Evolutionary conservation across 2,113 vertebrate species (phyloP), one percentile per base, ranked within the genome.

Genomic region (Charina bottae): DNA sequence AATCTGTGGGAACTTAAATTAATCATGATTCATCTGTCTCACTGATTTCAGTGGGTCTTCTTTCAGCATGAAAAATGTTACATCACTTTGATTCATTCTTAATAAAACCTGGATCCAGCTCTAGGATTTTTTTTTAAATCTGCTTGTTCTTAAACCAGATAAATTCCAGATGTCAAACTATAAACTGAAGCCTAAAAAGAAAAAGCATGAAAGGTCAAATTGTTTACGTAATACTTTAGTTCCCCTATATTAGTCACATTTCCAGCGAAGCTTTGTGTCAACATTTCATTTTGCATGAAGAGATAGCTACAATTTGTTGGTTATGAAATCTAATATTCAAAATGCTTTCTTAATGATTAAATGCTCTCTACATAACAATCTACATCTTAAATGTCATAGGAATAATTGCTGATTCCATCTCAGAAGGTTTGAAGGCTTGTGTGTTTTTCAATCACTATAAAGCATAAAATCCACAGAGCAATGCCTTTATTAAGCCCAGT

Each of bases 81-180:
- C 33, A 37, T 9, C 6, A 78, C 17, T 55, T 86, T 6, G 53
- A 28, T 17, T 54, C 15, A 12, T n/a, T 55, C 13, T 28, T 54
- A n/a, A 55, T 55, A 53, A 86, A 78, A 53, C 54, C 13, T 55
- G 84, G 84, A 85, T 85, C 54, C 53, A 85, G 7, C 84, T 55
- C 8, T 84, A 10, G 37, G 49, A 19, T 49, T 21, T 59, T 7
- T 24, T 64, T 85, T 91, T 12, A 62, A 60, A 55, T 3, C 28
- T 37, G 23, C 62, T 91, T 90, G 72, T 90, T 90, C 58, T 53
- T 53, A 60, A 90, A 12, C 26, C 72, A n/a, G 23, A 84, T 85
- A 68, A 24, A 86, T 64, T 85, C 90, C 83, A 91, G 83, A 86
- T 91, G 58, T 54, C 46, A 37, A 8, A 68, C 85, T 91, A 54